Conservation (phyloP, 2,113 vertebrate species). For the Cricetomys ansorgei region DNA sequence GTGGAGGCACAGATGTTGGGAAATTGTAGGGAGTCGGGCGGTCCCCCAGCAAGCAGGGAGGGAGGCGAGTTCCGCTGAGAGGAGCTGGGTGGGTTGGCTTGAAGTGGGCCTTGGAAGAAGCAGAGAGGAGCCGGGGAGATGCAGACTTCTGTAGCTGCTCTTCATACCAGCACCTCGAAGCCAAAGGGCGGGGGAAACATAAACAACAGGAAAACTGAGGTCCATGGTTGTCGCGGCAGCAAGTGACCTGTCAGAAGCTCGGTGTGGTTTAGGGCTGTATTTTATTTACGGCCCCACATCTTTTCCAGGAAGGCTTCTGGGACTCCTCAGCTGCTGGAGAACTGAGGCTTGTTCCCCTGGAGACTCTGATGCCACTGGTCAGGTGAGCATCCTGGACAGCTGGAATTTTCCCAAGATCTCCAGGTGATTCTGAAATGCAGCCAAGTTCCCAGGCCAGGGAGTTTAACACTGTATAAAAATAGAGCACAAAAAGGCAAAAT, state of each 20-base stretch:
- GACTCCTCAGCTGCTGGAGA: neutral
- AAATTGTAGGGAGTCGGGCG: neutral
- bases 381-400: neutral
- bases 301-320: conserved; percentile 47
- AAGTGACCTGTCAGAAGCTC: neutral
- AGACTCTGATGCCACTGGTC: neutral
- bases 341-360: neutral
- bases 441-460: neutral
- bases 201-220: neutral
- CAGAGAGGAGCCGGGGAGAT: neutral
- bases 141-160: neutral
- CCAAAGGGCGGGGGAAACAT: neutral
- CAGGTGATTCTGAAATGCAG: neutral
- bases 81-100: conserved; percentile 6
- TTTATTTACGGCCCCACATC: neutral
- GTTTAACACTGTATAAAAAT: neutral
- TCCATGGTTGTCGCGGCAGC: neutral
- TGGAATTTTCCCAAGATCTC: neutral
- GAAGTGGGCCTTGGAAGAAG: neutral
- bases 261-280: neutral
- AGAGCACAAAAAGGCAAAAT: neutral
- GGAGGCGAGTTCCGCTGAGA: conserved; percentile 5
- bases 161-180: neutral
- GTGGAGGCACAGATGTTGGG: conserved; percentile 52
- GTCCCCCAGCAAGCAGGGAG: neutral